Conservation (phyloP, 2,113 vertebrate genomes). For the Cebidichthys violaceus region DNA sequence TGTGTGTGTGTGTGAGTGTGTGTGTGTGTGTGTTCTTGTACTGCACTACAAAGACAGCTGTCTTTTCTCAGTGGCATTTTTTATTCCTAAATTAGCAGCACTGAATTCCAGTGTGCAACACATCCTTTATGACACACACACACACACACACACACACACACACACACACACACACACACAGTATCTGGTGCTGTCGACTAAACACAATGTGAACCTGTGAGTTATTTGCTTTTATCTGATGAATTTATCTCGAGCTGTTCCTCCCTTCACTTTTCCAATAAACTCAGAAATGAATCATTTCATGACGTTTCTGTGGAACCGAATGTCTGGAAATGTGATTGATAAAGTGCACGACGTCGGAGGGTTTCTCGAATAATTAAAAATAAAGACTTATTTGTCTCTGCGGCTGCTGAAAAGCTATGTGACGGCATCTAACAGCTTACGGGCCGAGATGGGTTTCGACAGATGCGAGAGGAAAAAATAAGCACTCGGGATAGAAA, state of each 20-base stretch:
- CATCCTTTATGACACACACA: constrained; percentile 37
- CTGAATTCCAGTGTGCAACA: constrained; percentile 60
- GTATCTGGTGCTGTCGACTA: background rate
- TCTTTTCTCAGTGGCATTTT: constrained; percentile 61
- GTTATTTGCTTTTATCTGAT: constrained; percentile 1
- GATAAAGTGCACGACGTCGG: background rate
- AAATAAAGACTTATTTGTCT: background rate
- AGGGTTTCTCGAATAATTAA: background rate
- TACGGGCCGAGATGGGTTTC: background rate
- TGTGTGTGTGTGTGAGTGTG: constrained; percentile 4
- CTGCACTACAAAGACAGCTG: constrained; percentile 74
- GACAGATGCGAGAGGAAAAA: background rate
- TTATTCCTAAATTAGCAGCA: constrained; percentile 75
- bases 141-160: constrained; percentile 28
- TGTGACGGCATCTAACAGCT: background rate
- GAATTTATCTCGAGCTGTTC: background rate
- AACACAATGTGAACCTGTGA: constrained; percentile 14
- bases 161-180: constrained; percentile 26
- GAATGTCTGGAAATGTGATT: background rate
- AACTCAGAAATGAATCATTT: background rate
- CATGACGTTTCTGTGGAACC: background rate
- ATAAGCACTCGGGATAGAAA: background rate
- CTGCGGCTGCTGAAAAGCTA: background rate
- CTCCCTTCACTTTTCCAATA: background rate
- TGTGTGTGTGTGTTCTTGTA: constrained; percentile 40